Percentiles rank a stretch among this genome's conserved stretches.
Evolutionary conservation across 92 coral and sea anemone genomes (phyloP).

Genomic region (Montipora capitata): DNA sequence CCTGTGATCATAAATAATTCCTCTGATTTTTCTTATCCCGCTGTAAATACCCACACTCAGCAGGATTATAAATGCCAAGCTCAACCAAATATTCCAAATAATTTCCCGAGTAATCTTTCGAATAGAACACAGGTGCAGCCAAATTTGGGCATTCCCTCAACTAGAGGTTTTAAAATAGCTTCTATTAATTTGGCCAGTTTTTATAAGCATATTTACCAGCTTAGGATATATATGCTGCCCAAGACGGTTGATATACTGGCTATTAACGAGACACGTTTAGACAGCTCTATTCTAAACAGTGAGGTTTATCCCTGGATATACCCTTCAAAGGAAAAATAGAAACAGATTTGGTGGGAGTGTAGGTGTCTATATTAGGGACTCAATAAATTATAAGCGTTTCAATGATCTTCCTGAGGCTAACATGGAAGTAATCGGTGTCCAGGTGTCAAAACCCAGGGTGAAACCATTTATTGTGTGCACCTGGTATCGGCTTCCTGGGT

Average conservation of each 20-base stretch:
- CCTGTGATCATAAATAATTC: slow-evolving; percentile 8
- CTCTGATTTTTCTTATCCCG: slow-evolving; percentile 2
- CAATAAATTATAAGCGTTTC: slow-evolving; percentile 16
- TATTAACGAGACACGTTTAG: slow-evolving; percentile 36
- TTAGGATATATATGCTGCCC: slow-evolving; percentile 31
- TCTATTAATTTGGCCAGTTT: slow-evolving; percentile 27
- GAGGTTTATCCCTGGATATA: slow-evolving; percentile 40
- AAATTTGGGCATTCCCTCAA: slow-evolving; percentile 11
- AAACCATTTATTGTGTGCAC: too few species aligned
- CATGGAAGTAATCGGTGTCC: slow-evolving; percentile 20
- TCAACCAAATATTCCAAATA: slow-evolving; percentile 10
- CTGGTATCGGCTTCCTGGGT: too few species aligned
- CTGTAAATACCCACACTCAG: slow-evolving; percentile 11
- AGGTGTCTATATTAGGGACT: slow-evolving; percentile 27
- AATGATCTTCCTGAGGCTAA: slow-evolving; percentile 16
- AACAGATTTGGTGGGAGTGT: slow-evolving; percentile 46
- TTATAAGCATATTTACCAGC: slow-evolving; percentile 47
- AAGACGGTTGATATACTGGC: slow-evolving; percentile 53
- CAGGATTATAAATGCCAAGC: slow-evolving; percentile 7
- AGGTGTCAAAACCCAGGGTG: too few species aligned
- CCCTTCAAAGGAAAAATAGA: slow-evolving; percentile 18
- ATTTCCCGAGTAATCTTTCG: background rate
- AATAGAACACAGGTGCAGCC: slow-evolving; percentile 13
- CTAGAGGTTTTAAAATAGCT: slow-evolving; percentile 11
- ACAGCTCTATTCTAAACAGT: slow-evolving; percentile 15